Evolutionary conservation across 2,797 vertebrate genomes (phyloP), one percentile per base, ranked within the genome.

Genomic region (Scleropages formosus): DNA sequence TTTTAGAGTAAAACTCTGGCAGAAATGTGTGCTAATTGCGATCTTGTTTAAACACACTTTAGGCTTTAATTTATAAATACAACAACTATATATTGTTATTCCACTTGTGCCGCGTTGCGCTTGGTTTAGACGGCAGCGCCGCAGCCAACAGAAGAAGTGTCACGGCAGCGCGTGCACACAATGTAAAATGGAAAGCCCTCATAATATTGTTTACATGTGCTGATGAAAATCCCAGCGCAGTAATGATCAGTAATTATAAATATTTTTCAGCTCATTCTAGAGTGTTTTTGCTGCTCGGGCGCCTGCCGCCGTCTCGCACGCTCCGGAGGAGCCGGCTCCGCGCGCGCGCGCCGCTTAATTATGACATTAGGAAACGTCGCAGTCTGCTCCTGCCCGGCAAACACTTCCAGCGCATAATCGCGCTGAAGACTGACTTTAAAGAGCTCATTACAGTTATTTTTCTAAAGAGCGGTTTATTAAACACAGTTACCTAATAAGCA

Each of bases 381-480:
- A 94, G 94, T 95, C 94, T 95, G 94, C 94, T 93, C 83, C 91
- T 92, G 94, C 75, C 91, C 91, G 89, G 91, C 92, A 84, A 92
- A 92, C 93, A 92, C 88, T 94, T 93, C 91, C 91, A 92, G 91
- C 91, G 95, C 93, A 92, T 93, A 96, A 95, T 95, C 93, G 91
- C 86, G 90, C 93, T 89, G 92, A 93, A 92, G 94, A 94, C 93
- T 93, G 94, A 93, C 94, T 95, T 94, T 95, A 95, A 96, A 96
- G 94, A 95, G 93, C 95, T 97, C 94, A 96, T 98, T 97, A 96
- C 94, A 92, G 92, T 91, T 93, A 94, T 94, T 92, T 92, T 93
- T 94, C 94, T 95, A 94, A 95, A 97, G 94, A 94, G 93, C 75
- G 95, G 94, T 95, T 96, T 96, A 96, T 95, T 94, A 92, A 95